These are phyloP conservation scores for Melangyna quadrimaculata DNA, from an alignment of 2,888 invertebrate species.

Conservation along the genomic window DNA sequence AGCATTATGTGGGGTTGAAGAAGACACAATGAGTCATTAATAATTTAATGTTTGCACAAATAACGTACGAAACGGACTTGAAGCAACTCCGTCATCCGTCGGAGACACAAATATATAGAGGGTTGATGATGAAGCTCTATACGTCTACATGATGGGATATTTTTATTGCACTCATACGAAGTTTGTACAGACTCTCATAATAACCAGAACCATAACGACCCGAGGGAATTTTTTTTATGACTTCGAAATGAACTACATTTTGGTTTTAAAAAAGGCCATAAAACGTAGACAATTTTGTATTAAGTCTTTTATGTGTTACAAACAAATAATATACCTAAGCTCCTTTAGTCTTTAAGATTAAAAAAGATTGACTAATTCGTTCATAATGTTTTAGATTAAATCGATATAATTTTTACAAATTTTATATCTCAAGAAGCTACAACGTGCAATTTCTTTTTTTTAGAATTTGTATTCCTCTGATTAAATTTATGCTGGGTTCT, in stretches of 20 bases:
- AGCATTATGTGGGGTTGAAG: not conserved
- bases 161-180: constrained; percentile 34
- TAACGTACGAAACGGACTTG: constrained; percentile 15
- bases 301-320: not conserved
- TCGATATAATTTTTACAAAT: too few species aligned
- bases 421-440: too few species aligned
- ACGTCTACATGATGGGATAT: not conserved
- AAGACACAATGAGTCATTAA: constrained; percentile 60
- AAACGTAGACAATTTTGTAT: not conserved
- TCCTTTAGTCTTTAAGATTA: not conserved
- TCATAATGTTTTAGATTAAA: not conserved
- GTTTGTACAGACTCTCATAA: not conserved
- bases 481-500: too few species aligned
- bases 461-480: too few species aligned
- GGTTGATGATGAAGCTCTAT: constrained; percentile 23
- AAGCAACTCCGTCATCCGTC: not conserved
- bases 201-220: not conserved
- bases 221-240: constrained; percentile 1
- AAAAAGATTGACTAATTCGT: not conserved
- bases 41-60: constrained; percentile 55
- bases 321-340: too few species aligned
- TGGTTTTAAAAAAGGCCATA: not conserved
- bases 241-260: not conserved
- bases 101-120: constrained; percentile 30
- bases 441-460: too few species aligned